Conservation (phyloP, 2,113 vertebrate species). For the Etheostoma cragini region DNA sequence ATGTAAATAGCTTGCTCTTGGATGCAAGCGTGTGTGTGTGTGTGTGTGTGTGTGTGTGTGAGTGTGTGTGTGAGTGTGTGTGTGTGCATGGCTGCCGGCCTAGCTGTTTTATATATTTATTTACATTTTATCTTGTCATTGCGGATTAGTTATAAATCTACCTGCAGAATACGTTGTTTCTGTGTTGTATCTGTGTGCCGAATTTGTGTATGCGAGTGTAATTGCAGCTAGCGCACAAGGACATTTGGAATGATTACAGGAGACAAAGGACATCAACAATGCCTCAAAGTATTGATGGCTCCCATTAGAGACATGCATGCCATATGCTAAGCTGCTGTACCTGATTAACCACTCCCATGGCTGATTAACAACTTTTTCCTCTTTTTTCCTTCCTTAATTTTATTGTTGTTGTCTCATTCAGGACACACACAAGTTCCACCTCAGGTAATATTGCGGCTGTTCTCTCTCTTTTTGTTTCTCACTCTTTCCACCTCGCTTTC, state of each 20-base stretch:
- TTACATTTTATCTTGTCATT: conserved; percentile 69
- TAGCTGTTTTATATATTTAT: conserved; percentile 14
- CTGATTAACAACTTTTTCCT: conserved; percentile 33
- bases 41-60: not conserved
- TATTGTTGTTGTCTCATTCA: conserved; percentile 21
- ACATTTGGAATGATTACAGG: conserved; percentile 51
- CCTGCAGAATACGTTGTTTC: conserved; percentile 44
- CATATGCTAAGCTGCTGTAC: conserved; percentile 42
- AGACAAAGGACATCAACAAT: conserved; percentile 60
- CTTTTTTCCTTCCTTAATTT: conserved; percentile 16
- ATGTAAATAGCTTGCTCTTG: conserved; percentile 61
- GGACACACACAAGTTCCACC: conserved; percentile 29
- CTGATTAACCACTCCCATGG: conserved; percentile 46
- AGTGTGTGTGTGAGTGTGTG: conserved; percentile 7
- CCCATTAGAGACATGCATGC: conserved; percentile 48
- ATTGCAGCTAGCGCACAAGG: conserved; percentile 47
- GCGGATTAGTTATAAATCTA: conserved; percentile 58
- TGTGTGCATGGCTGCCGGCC: conserved; percentile 15
- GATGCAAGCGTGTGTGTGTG: not conserved
- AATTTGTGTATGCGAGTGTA: conserved; percentile 15
- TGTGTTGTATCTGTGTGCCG: not conserved
- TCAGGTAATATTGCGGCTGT: conserved; percentile 18
- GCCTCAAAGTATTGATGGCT: conserved; percentile 50
- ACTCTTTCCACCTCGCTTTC: conserved; percentile 2
- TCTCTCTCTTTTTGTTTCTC: not conserved